These are phyloP conservation scores for Caenorhabditis uteleia DNA, from an alignment of 2,888 invertebrate genomes.

Conservation along the genomic window DNA sequence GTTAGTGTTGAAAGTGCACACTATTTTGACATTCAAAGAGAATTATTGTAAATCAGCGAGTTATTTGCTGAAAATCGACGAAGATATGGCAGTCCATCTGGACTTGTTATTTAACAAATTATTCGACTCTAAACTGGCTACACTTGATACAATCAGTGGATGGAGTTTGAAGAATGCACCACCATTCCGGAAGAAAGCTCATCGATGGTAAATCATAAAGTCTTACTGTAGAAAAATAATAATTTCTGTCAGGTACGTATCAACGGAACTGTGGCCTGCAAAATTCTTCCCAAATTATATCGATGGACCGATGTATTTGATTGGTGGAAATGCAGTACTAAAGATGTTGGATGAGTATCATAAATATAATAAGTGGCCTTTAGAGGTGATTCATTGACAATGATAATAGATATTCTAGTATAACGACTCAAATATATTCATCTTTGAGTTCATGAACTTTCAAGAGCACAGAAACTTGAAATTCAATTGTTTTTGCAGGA, in stretches of 20 bases:
- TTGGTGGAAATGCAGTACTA: slow-evolving; percentile 25
- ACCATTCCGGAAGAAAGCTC: slow-evolving; percentile 19
- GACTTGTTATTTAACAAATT: slow-evolving; percentile 24
- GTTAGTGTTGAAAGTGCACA: slow-evolving; percentile 40
- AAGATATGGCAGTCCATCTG: slow-evolving; percentile 38
- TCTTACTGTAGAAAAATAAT: no score
- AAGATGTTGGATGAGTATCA: slow-evolving; percentile 26
- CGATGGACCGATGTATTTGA: slow-evolving; percentile 45
- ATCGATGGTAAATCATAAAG: not conserved
- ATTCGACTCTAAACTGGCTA: slow-evolving; percentile 5
- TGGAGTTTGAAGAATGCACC: slow-evolving; percentile 34
- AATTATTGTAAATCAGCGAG: slow-evolving; percentile 20
- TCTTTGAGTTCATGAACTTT: slow-evolving; percentile 3
- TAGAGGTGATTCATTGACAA: slow-evolving; percentile 9
- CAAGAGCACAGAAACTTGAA: no score
- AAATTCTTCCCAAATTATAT: slow-evolving; percentile 42
- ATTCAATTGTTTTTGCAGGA: slow-evolving; percentile 8
- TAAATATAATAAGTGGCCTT: slow-evolving; percentile 20
- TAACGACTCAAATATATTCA: not conserved
- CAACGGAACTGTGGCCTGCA: slow-evolving; percentile 16
- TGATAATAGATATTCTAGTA: no score
- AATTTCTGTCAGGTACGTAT: slow-evolving; percentile 27
- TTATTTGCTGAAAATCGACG: slow-evolving; percentile 44
- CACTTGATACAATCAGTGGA: slow-evolving; percentile 19
- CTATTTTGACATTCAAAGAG: slow-evolving; percentile 28